A percentile compares a stretch with the other conserved stretches of the same genome.
Conservation (phyloP, 2,113 vertebrate genomes). For the Junco hyemalis region DNA sequence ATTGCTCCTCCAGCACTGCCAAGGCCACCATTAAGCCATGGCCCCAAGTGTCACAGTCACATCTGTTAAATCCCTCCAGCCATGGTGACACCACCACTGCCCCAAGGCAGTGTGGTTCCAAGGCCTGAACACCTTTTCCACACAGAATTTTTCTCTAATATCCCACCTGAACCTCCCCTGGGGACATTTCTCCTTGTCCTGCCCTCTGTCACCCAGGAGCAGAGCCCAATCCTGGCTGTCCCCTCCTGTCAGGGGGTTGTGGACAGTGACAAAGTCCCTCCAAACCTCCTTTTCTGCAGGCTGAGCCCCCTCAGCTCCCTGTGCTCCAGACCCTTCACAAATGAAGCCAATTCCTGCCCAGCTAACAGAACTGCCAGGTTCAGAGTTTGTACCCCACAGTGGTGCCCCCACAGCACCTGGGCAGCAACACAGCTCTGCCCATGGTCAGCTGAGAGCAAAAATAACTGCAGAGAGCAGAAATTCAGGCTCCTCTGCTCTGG, state of each 20-base stretch:
- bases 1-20: no score
- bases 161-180: neutral
- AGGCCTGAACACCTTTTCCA: neutral
- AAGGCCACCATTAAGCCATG: neutral
- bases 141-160: neutral
- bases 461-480: neutral
- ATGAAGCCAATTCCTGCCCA: neutral
- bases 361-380: neutral
- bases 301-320: neutral
- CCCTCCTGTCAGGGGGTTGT: neutral
- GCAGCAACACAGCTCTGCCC: neutral
- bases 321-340: neutral
- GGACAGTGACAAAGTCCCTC: neutral
- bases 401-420: rapidly evolving
- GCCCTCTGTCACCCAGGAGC: neutral
- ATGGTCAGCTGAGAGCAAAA: neutral
- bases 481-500: neutral
- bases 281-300: neutral
- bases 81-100: neutral
- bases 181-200: neutral
- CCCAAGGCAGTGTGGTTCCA: neutral
- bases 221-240: neutral
- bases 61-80: neutral
- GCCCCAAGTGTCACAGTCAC: neutral
- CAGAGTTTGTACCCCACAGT: neutral